Evolutionary conservation across 1,140 invertebrate genomes (phyloP).

Genomic region (Zaprionus taronus): DNA sequence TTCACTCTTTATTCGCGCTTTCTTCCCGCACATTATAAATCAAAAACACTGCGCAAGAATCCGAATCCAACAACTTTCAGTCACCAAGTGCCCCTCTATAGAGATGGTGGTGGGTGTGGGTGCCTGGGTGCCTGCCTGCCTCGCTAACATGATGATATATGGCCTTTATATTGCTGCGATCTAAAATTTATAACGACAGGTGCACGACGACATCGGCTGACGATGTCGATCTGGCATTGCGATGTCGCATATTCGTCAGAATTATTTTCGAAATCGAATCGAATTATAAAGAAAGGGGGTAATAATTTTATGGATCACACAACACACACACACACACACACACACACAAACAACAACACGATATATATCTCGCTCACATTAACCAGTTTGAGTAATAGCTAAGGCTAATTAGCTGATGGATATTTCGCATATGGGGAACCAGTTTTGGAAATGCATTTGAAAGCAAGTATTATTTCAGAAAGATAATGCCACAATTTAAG

Average conservation of each 20-base stretch:
- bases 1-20: slow-evolving; percentile 1
- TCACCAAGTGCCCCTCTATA: slow-evolving; percentile 21
- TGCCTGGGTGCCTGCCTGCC: background rate
- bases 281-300: slow-evolving; percentile 2
- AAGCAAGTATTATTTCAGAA: background rate
- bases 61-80: slow-evolving; percentile 7
- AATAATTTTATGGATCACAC: slow-evolving; percentile 28
- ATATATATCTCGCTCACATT: slow-evolving; percentile 16
- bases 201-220: slow-evolving; percentile 35
- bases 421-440: slow-evolving; percentile 7
- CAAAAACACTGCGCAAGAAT: slow-evolving; percentile 10
- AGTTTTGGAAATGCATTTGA: slow-evolving; percentile 4
- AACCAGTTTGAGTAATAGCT: slow-evolving; percentile 15
- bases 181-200: slow-evolving; percentile 75
- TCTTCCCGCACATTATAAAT: slow-evolving; percentile 24
- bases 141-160: slow-evolving; percentile 45
- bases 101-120: background rate
- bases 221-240: slow-evolving; percentile 19
- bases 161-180: slow-evolving; percentile 42
- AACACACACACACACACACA: background rate
- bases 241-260: slow-evolving; percentile 35
- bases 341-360: background rate
- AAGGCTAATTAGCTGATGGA: slow-evolving; percentile 18
- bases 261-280: slow-evolving; percentile 17
- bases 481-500: background rate